These are phyloP conservation scores for Luperina testacea DNA, from an alignment of 2,888 invertebrate genomes.

Conservation along the genomic window DNA sequence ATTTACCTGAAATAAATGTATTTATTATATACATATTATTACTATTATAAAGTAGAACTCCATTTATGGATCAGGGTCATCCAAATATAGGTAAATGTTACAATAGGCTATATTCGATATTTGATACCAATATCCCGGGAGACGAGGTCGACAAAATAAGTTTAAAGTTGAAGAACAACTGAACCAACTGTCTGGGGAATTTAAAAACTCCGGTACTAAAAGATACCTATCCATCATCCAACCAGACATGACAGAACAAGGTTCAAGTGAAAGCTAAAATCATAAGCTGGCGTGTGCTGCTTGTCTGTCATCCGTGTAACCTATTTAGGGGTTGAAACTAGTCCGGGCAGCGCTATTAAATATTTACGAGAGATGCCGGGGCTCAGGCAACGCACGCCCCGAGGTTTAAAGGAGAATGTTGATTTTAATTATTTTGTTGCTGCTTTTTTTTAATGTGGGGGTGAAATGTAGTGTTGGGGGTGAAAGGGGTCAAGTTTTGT, in stretches of 20 bases:
- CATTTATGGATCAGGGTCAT: neutral
- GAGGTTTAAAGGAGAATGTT: constrained; percentile 44
- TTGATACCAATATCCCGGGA: neutral
- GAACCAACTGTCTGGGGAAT: neutral
- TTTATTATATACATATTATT: no score
- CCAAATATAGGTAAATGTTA: neutral
- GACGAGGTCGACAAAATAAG: neutral
- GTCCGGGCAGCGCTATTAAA: constrained; percentile 58
- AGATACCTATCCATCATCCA: neutral
- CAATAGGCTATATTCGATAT: neutral
- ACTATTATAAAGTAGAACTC: no score
- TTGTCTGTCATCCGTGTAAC: constrained; percentile 64
- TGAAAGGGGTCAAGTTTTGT: neutral
- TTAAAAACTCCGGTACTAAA: neutral
- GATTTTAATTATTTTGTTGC: constrained; percentile 52
- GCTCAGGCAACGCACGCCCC: constrained; percentile 28
- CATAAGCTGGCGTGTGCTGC: constrained; percentile 38
- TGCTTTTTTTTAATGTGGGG: constrained; percentile 21
- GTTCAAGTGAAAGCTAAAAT: constrained; percentile 42
- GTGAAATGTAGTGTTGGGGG: constrained; percentile 10
- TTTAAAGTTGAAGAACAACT: constrained; percentile 2
- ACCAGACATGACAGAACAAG: neutral
- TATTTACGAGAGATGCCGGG: constrained; percentile 68
- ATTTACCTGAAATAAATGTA: no score
- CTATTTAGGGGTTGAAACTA: constrained; percentile 67